These are phyloP conservation scores for Cetoscarus ocellatus DNA, from an alignment of 2,797 vertebrate genomes.

Conservation along the genomic window DNA sequence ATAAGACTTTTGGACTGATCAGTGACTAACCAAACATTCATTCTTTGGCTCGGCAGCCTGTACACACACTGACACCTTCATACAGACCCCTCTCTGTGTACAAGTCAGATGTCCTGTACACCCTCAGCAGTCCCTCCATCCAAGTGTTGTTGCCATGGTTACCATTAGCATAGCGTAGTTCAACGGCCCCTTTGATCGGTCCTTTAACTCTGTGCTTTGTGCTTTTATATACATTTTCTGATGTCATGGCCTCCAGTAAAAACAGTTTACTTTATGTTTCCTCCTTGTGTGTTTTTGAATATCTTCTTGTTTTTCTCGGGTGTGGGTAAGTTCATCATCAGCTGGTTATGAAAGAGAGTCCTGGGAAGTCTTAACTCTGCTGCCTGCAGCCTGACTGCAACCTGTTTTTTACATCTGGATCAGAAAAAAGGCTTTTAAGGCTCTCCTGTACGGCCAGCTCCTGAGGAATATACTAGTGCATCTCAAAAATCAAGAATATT, in stretches of 20 bases:
- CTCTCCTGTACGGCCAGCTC: conserved; percentile 31
- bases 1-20: conserved; percentile 1
- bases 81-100: conserved; percentile 21
- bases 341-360: conserved; percentile 26
- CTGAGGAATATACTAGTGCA: conserved; percentile 4
- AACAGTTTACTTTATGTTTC: conserved; percentile 34
- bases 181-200: conserved; percentile 15
- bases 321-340: conserved; percentile 12
- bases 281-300: conserved; percentile 16
- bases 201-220: conserved; percentile 36
- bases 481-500: too few species aligned
- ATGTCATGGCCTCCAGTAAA: conserved; percentile 35
- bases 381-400: conserved; percentile 7
- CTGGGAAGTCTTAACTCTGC: conserved; percentile 20
- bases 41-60: conserved; percentile 4
- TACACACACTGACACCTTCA: conserved; percentile 7
- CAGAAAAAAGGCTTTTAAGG: conserved; percentile 14
- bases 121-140: conserved; percentile 19
- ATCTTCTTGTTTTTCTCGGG: conserved; percentile 21
- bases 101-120: conserved; percentile 11
- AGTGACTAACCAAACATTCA: conserved; percentile 12
- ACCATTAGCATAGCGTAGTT: conserved; percentile 14
- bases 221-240: conserved; percentile 40
- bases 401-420: conserved; percentile 12
- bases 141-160: conserved; percentile 42